Conservation (phyloP, 2,113 vertebrate species). For the Poeciliopsis prolifica region DNA sequence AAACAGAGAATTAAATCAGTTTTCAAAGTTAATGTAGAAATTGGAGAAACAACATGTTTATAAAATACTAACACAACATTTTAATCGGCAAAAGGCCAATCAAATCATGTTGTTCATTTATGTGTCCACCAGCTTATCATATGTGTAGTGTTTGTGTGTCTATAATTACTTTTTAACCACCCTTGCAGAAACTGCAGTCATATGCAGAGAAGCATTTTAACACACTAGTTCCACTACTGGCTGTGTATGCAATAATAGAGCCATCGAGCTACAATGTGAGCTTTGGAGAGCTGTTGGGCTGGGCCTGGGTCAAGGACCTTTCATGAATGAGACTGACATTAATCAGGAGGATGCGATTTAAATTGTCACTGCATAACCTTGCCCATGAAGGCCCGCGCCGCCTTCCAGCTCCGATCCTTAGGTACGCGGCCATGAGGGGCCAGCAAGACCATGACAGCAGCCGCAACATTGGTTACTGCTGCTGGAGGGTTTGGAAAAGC, state of each 20-base stretch:
- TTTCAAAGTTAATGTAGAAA: background rate
- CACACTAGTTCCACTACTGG: conserved; percentile 34
- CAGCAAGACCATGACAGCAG: conserved; percentile 86
- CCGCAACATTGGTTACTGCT: conserved; percentile 83
- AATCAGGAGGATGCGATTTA: conserved; percentile 70
- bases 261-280: conserved; percentile 58
- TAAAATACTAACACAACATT: background rate
- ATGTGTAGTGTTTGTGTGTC: background rate
- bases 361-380: conserved; percentile 81
- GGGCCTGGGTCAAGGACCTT: conserved; percentile 70
- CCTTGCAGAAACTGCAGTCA: conserved; percentile 7
- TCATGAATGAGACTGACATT: conserved; percentile 73
- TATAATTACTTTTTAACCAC: background rate
- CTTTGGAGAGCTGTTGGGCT: conserved; percentile 37
- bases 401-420: conserved; percentile 85
- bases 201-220: conserved; percentile 16
- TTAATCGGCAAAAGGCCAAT: background rate
- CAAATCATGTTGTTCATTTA: background rate
- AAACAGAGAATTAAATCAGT: background rate
- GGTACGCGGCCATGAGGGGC: conserved; percentile 78
- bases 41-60: background rate
- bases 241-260: conserved; percentile 67
- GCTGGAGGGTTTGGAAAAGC: conserved; percentile 82
- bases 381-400: conserved; percentile 83
- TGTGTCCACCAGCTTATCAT: background rate